A percentile compares a stretch with the other conserved stretches of the same genome.
These are phyloP conservation scores for Rhizoglyphus robini DNA, from an alignment of 1,140 invertebrate species.

Conservation along the genomic window DNA sequence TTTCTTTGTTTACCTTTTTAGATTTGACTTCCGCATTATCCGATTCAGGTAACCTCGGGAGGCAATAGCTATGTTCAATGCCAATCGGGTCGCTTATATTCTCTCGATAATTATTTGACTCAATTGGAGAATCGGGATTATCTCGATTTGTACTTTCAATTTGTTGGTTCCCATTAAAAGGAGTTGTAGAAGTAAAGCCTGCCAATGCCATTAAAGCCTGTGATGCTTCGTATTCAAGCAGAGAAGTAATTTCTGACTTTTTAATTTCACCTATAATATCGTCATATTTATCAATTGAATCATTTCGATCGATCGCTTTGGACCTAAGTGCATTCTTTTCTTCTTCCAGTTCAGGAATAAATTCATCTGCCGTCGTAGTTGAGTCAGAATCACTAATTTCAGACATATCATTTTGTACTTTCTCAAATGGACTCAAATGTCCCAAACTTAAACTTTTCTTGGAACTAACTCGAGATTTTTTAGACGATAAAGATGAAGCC, in stretches of 20 bases:
- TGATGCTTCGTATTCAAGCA: slow-evolving; percentile 30
- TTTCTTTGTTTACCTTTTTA: slow-evolving; percentile 3
- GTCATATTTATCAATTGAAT: neutral
- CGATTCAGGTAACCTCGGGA: too few relatives aligned
- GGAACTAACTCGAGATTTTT: neutral
- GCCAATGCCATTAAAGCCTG: slow-evolving; percentile 39
- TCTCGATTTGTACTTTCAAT: too few relatives aligned
- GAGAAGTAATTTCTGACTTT: neutral
- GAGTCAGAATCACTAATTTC: slow-evolving; percentile 2
- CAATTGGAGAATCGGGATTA: neutral
- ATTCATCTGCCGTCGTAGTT: neutral
- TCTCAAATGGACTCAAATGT: neutral
- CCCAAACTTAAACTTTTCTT: too few relatives aligned
- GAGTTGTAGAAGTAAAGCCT: too few relatives aligned
- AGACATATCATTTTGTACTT: neutral
- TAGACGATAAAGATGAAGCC: neutral
- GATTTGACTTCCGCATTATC: too few relatives aligned
- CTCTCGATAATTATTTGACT: neutral
- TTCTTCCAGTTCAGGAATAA: neutral
- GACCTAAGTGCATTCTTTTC: neutral
- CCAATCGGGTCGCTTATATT: slow-evolving; percentile 22
- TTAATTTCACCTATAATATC: neutral
- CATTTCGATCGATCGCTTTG: neutral
- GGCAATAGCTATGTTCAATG: slow-evolving; percentile 6
- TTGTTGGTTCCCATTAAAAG: too few relatives aligned